These are phyloP conservation scores for Pollenia griseotomentosa DNA, from an alignment of 2,888 invertebrate genomes.

Conservation along the genomic window DNA sequence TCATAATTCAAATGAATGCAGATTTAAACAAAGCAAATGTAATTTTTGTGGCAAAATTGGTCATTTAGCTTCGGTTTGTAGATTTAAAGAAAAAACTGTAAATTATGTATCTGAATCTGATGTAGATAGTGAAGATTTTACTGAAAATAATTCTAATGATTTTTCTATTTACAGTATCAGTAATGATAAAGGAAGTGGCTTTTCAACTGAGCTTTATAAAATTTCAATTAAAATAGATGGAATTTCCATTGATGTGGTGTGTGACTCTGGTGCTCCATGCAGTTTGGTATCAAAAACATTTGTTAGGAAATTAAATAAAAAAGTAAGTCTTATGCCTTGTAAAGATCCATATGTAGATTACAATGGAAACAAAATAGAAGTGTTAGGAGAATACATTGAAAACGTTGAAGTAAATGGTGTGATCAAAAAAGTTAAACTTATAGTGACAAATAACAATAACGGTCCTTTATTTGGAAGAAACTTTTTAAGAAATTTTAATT, in stretches of 20 bases:
- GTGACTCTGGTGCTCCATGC: conserved; percentile 1
- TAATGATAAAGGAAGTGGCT: too few species aligned
- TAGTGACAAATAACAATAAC: background rate
- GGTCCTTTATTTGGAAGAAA: conserved; percentile 1
- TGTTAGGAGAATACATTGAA: too few species aligned
- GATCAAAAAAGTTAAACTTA: too few species aligned
- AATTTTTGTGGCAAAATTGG: conserved; percentile 43
- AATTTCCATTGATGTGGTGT: too few species aligned
- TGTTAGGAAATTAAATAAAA: too few species aligned
- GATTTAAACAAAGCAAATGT: conserved; percentile 45
- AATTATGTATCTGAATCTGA: too few species aligned
- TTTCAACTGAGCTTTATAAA: too few species aligned
- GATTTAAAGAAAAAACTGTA: too few species aligned
- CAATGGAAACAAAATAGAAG: too few species aligned
- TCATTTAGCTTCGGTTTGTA: conserved; percentile 4
- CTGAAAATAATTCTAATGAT: conserved; percentile 21
- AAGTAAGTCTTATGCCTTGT: background rate
- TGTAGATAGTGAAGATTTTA: conserved; percentile 13
- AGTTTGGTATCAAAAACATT: too few species aligned
- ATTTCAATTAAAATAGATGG: too few species aligned
- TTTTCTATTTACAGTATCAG: conserved; percentile 27
- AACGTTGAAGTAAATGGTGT: too few species aligned
- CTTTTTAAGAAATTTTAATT: background rate
- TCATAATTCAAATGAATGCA: conserved; percentile 17
- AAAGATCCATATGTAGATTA: background rate